Percentiles rank a stretch among this genome's conserved stretches.
These are phyloP conservation scores for Rhamphomyia laevipes DNA, from an alignment of 2,888 invertebrate genomes.

Conservation along the genomic window DNA sequence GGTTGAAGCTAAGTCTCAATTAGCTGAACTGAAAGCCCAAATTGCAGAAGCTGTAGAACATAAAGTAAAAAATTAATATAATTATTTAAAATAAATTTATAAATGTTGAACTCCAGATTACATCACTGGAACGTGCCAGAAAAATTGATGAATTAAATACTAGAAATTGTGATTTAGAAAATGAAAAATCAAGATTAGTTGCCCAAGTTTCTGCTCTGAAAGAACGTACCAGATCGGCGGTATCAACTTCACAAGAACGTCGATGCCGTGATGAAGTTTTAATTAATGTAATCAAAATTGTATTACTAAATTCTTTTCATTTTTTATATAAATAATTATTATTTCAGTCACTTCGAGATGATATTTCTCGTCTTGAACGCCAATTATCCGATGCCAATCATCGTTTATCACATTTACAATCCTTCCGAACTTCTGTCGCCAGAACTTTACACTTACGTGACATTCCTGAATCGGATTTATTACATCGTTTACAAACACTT, in stretches of 20 bases:
- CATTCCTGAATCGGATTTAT: constrained; percentile 63
- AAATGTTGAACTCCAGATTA: constrained; percentile 51
- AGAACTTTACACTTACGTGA: constrained; percentile 61
- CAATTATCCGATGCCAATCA: constrained; percentile 61
- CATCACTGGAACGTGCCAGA: constrained; percentile 67
- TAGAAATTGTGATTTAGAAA: constrained; percentile 67
- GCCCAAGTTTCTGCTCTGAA: constrained; percentile 29
- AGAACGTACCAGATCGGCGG: constrained; percentile 30
- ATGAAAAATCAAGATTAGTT: constrained; percentile 50
- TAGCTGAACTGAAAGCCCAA: constrained; percentile 75
- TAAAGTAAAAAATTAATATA: constrained; percentile 44
- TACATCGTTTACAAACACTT: constrained; percentile 67
- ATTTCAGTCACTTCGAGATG: constrained; percentile 54
- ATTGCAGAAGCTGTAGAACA: constrained; percentile 76
- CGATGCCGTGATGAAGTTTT: constrained; percentile 34
- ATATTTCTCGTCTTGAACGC: constrained; percentile 61
- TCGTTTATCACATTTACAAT: constrained; percentile 64
- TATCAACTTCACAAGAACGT: constrained; percentile 33
- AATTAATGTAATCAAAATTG: constrained; percentile 28
- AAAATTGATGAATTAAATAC: constrained; percentile 76
- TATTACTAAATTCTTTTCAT: not conserved
- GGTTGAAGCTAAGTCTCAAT: constrained; percentile 66
- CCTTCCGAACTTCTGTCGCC: constrained; percentile 62
- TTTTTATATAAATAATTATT: constrained; percentile 41
- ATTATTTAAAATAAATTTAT: constrained; percentile 2